These are phyloP conservation scores for Conchocele bisecta DNA, from an alignment of 2,888 invertebrate species.

Conservation along the genomic window DNA sequence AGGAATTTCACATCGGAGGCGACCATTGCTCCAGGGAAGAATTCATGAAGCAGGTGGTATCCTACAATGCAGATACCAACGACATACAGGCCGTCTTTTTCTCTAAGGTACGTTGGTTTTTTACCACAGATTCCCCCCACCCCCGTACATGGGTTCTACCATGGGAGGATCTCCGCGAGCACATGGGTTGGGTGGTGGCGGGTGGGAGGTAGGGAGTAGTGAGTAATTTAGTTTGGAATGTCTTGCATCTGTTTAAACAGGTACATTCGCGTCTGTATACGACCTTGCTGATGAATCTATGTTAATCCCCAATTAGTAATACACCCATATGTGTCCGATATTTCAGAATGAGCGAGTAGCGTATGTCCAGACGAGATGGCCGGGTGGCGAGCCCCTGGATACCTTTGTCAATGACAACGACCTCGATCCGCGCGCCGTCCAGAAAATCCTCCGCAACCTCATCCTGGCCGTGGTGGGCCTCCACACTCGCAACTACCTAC, in stretches of 20 bases:
- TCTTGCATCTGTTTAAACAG: too few relatives aligned
- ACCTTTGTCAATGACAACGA: conserved; percentile 44
- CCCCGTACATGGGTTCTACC: too few relatives aligned
- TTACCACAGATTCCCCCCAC: too few relatives aligned
- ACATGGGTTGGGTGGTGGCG: too few relatives aligned
- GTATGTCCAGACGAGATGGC: conserved; percentile 62
- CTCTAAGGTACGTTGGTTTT: conserved; percentile 74
- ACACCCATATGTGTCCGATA: background rate
- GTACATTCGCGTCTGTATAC: too few relatives aligned
- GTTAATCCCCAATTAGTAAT: too few relatives aligned
- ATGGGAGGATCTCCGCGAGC: too few relatives aligned
- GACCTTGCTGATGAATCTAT: too few relatives aligned
- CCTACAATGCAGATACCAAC: conserved; percentile 59
- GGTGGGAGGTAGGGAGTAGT: too few relatives aligned
- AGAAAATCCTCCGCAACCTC: conserved; percentile 32
- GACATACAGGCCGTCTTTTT: conserved; percentile 69
- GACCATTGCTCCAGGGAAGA: conserved; percentile 70
- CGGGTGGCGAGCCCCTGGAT: conserved; percentile 58
- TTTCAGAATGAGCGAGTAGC: conserved; percentile 70
- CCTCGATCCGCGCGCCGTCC: conserved; percentile 12
- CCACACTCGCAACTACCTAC: conserved; percentile 66
- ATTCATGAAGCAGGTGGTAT: conserved; percentile 68
- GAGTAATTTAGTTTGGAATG: too few relatives aligned
- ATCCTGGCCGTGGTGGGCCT: conserved; percentile 58
- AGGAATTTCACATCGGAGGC: conserved; percentile 75